These are phyloP conservation scores for Champsocephalus esox DNA, from an alignment of 2,797 vertebrate species.

Conservation along the genomic window DNA sequence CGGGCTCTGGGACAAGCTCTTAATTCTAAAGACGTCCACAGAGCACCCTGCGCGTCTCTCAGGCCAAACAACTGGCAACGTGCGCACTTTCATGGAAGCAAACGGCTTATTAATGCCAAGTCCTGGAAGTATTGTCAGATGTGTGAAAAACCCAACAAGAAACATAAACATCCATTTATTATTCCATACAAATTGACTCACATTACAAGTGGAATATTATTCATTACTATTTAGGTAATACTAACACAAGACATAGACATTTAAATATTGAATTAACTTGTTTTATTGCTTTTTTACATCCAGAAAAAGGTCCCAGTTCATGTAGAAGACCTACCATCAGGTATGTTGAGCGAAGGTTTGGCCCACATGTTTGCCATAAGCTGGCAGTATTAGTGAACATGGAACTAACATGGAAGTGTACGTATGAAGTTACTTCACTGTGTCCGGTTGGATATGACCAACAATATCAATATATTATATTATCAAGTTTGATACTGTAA, in stretches of 20 bases:
- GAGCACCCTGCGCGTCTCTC: slow-evolving; percentile 7
- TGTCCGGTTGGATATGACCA: not conserved
- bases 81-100: not conserved
- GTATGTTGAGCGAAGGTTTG: no score
- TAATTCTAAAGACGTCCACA: slow-evolving; percentile 28
- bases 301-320: not conserved
- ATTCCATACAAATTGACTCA: not conserved
- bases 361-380: no score
- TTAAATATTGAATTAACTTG: not conserved
- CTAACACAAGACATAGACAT: no score
- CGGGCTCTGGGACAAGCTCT: slow-evolving; percentile 5
- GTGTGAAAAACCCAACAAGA: not conserved
- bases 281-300: not conserved
- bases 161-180: not conserved
- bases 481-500: no score
- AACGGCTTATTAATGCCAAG: not conserved
- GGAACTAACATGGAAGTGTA: not conserved
- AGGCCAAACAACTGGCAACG: slow-evolving; percentile 2
- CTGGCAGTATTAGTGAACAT: no score
- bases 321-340: no score
- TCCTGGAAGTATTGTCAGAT: no score
- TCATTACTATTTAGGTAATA: not conserved
- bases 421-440: not conserved
- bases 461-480: not conserved
- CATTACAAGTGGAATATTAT: no score